phyloP scores from a whole-genome alignment of 2,113 vertebrate species.

The Glareola pratincola region DNA sequence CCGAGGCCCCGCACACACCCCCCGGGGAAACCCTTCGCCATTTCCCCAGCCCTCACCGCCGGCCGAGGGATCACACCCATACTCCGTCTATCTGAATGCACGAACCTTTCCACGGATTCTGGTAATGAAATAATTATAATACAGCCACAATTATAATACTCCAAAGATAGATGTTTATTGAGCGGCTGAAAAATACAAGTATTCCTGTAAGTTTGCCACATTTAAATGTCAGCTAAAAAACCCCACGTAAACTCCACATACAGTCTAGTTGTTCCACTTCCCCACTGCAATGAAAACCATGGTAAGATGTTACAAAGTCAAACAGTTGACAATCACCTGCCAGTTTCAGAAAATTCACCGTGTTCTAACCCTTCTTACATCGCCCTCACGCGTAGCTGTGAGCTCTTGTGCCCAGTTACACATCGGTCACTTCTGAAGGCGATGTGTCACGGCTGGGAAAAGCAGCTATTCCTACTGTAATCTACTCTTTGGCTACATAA shows the following conservation, averaged over 20 bases:
- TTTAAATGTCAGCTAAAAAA: not conserved
- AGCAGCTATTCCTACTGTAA: not conserved
- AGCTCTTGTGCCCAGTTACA: not conserved
- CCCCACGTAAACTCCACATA: not conserved
- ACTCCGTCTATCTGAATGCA: too few species aligned
- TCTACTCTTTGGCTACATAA: not conserved
- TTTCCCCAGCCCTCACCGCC: not conserved
- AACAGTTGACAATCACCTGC: not conserved
- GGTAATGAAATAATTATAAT: not conserved
- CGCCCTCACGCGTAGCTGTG: not conserved
- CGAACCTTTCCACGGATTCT: not conserved
- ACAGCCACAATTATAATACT: not conserved
- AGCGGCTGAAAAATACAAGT: constrained; percentile 1
- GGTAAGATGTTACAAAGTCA: not conserved
- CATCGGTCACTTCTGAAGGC: not conserved
- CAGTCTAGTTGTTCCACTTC: not conserved
- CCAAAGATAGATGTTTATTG: not conserved
- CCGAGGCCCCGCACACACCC: not conserved
- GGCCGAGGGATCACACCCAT: not conserved
- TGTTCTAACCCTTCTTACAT: not conserved
- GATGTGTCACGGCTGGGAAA: not conserved
- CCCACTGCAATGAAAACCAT: not conserved
- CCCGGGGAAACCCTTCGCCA: not conserved
- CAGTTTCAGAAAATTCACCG: not conserved
- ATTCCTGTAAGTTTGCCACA: not conserved